Evolutionary conservation across 2,888 invertebrate species (phyloP), one percentile per base, ranked within the genome.

Genomic region (Teleogryllus oceanicus): DNA sequence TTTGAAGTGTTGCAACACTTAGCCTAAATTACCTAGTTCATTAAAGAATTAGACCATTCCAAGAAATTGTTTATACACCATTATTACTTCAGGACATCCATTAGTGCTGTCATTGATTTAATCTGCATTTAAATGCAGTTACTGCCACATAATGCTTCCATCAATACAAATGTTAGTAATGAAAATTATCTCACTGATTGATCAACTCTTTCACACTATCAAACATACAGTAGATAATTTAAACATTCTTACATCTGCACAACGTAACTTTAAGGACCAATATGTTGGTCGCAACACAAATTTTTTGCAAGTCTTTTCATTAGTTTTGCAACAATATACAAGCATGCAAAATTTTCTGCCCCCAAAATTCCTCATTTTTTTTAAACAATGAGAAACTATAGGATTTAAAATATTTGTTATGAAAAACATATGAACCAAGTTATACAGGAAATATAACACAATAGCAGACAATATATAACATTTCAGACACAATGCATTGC

Each of bases 111-210:
- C 74, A 74, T 76, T 51, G 76, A 76, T 62, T 79, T 79, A 49
- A 78, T 76, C 49, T 76, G 37, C 79, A 62, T 51, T 49, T 62
- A 79, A 79, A 79, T 79, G n/a, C 79, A 75, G 75, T 79, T 79
- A 79, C 75, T 49, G 62, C 20, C 74, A 78, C 50, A 78, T 74
- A 37, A 37, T 37, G 37, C 37, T 37, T 37, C 37, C 8, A 37
- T 37, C 37, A 37, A 37, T 37, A 37, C 37, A 37, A 8, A 37
- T 37, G 37, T 37, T 37, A 79, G 21, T 24, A 50, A 78, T 75
- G 78, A 75, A 37, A 37, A 37, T 37, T 37, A 37, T 37, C 37
- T 37, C 37, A 37, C 37, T 5, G 37, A 37, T 37, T 37, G 24
- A 37, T 37, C 37, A 37, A 8, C 37, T 37, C 37, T 37, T 37